These are phyloP conservation scores for Riparia riparia DNA, from an alignment of 2,113 vertebrate species.

Conservation along the genomic window DNA sequence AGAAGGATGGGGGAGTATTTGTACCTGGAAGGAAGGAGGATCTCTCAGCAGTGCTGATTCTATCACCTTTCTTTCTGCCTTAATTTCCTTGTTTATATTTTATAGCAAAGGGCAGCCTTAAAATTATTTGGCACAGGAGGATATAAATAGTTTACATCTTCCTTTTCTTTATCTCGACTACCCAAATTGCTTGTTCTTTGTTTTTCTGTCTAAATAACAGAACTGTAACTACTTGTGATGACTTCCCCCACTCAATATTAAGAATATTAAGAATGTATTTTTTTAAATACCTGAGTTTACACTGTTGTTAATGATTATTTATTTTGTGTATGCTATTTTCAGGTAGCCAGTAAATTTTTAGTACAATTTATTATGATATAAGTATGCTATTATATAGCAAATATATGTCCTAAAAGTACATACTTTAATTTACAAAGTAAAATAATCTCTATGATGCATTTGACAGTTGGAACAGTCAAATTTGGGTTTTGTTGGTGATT, in stretches of 20 bases:
- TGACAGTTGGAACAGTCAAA: not conserved
- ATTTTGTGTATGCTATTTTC: not conserved
- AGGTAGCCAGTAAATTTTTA: not conserved
- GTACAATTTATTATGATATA: not conserved
- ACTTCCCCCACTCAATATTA: not conserved
- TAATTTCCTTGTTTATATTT: not conserved
- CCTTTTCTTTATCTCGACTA: not conserved
- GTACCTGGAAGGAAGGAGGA: not conserved
- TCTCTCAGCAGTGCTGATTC: constrained; percentile 22
- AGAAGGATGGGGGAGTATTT: not conserved
- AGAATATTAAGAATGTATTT: not conserved
- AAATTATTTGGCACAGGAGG: not conserved
- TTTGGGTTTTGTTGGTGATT: not conserved
- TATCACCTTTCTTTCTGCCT: not conserved
- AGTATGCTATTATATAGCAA: not conserved
- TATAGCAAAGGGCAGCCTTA: not conserved
- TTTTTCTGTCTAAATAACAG: not conserved
- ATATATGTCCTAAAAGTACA: not conserved
- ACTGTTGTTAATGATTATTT: not conserved
- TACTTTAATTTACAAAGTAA: not conserved
- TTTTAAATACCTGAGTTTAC: not conserved
- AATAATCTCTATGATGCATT: not conserved
- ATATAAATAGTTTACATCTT: not conserved
- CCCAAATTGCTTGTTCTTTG: not conserved
- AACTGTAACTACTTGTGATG: not conserved